Evolutionary conservation across 2,113 vertebrate genomes (phyloP), one percentile per base, ranked within the genome.

Genomic region (Onychostruthus taczanowskii): DNA sequence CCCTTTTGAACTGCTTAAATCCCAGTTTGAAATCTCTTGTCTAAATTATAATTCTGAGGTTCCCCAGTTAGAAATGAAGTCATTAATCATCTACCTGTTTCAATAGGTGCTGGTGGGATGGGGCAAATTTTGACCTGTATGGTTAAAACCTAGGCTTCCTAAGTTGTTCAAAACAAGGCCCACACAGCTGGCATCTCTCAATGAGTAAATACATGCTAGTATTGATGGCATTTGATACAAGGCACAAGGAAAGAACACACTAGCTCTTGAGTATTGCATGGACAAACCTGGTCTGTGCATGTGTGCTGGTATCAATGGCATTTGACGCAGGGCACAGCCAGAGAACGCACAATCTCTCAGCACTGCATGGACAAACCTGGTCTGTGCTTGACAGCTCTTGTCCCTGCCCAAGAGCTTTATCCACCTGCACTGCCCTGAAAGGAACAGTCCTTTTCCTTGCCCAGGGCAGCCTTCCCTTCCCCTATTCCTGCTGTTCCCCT

Each of bases 1-100:
- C 95, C 94, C 85, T 96, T 97, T 96, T 91, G 94, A 96, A 96
- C 94, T 89, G 53, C 79, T 90, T 90, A 95, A 74, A 50, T 91
- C 44, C 22, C 59, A 62, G 74, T 64, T 87, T 84, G 62, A 76
- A 94, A 90, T 53, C 58, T 58, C 44, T 77, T 77, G 73, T 52
- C 53, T 59, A 61, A 89, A 84, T 16, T 55, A 27, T 64, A 84
- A 62, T 73, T 81, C 77, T 73, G 61, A 94, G 18, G 31, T 82
- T 72, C 72, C 53, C 43, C 44, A 78, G 16, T 50, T 58, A 61
- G 63, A 80, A 90, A 79, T n/a, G 2, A 87, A 90, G 22, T 19
- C 23, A 63, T 83, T 89, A 85, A 72, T 72, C 37, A 47, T 61
- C 95, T 68, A 53, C 33, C 75, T 61, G 27, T 55, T 85, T 72